Base-by-base conservation (phyloP, 1,140 invertebrate species). In the Lutraria rhynchaena region DNA sequence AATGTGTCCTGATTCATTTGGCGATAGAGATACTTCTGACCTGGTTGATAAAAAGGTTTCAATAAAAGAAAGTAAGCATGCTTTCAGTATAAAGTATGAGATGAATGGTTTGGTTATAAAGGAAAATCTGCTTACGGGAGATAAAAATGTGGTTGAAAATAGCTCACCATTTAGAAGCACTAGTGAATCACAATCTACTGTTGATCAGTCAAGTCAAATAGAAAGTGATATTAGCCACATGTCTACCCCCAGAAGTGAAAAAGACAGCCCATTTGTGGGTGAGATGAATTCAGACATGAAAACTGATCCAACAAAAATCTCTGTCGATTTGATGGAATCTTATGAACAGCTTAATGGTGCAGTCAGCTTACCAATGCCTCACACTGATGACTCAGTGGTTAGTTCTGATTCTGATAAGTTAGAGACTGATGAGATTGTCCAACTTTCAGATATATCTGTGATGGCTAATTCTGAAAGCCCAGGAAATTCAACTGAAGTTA, bases 101-200 rank as follows among this genome's bases (percentile, higher is more conserved):
- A 55, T 80, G 22, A 80, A 80, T 49, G 76, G 76, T 1, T 55
- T 80, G 24, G 31, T 80, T 11, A 44, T 80, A 11, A 69, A 80
- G 27, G 76, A 80, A 60, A 80, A 80, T 70, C 17, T 80, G 13
- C 41, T 80, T 17, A 80, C 76, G 11, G 76, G 76, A 44, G 76
- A 80, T 51, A 80, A 80, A 46, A 80, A 67, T 67, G 41, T 80
- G 35, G 55, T 80, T 46, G 76, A 80, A 77, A 75, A 61, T 49
- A 57, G 53, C 70, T 73, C 70, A 17, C 53, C 51, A 44, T 73
- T 58, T 41, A 46, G 63, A 46, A 67, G 63, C 24, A 46, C 63
- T 49, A 41, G 24, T 27, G 63, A 67, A 31, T 67, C 63, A 46
- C 37, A 67, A 4, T 46, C 37, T 67, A 67, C 27, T 29, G 44